These are phyloP conservation scores for Oryzaephilus surinamensis DNA, from an alignment of 1,140 invertebrate species.

Conservation along the genomic window DNA sequence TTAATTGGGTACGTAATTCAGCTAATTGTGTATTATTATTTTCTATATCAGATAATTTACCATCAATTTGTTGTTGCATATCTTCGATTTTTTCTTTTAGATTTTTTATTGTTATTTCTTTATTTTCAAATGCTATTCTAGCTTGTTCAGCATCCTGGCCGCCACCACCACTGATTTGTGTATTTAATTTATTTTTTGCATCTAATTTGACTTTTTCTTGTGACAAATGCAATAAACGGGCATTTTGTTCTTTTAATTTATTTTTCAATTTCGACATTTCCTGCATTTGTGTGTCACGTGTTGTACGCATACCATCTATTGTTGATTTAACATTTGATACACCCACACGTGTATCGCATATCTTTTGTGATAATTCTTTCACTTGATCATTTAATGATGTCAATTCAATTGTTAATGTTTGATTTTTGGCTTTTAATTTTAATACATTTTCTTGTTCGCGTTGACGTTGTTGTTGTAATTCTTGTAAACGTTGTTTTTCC, in stretches of 20 bases:
- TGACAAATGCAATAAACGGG: slow-evolving; percentile 63
- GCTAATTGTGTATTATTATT: slow-evolving; percentile 68
- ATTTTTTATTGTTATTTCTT: slow-evolving; percentile 77
- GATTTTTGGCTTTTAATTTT: slow-evolving; percentile 82
- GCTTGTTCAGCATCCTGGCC: slow-evolving; percentile 54
- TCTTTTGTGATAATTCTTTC: slow-evolving; percentile 76
- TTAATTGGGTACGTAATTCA: slow-evolving; percentile 48
- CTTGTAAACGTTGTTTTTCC: slow-evolving; percentile 84
- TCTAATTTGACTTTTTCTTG: slow-evolving; percentile 78
- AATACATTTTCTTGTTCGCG: slow-evolving; percentile 82
- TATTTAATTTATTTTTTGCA: slow-evolving; percentile 56
- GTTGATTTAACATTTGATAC: slow-evolving; percentile 89
- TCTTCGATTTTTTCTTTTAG: slow-evolving; percentile 52
- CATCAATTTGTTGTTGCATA: slow-evolving; percentile 53
- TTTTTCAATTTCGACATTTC: slow-evolving; percentile 84
- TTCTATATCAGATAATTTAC: slow-evolving; percentile 71
- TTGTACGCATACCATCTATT: slow-evolving; percentile 91
- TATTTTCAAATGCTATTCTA: slow-evolving; percentile 63
- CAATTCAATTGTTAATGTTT: slow-evolving; percentile 72
- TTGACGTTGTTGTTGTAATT: slow-evolving; percentile 73
- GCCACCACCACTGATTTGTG: slow-evolving; percentile 23
- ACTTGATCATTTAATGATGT: slow-evolving; percentile 57
- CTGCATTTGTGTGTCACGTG: slow-evolving; percentile 78
- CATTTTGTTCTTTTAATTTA: slow-evolving; percentile 74
- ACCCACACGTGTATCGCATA: slow-evolving; percentile 75